Percentiles rank a stretch among this genome's conserved stretches.
Evolutionary conservation across 1,140 invertebrate species (phyloP).

Genomic region (Onthophagus taurus): DNA sequence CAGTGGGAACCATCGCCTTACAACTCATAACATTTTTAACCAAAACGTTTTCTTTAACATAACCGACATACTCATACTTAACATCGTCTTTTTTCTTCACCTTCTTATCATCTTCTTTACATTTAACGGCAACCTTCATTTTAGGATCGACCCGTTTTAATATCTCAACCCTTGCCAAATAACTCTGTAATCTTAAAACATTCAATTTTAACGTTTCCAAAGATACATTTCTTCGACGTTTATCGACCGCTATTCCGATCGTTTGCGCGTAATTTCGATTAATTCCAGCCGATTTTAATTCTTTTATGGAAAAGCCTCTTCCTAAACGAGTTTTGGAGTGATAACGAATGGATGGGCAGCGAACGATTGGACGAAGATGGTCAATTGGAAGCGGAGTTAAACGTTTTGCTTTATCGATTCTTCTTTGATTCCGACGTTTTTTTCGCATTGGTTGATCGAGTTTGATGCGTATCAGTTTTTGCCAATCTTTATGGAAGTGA

Average conservation of each 20-base stretch:
- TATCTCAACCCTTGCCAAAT: not conserved
- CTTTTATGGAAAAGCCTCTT: slow-evolving; percentile 88
- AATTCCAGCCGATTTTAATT: slow-evolving; percentile 80
- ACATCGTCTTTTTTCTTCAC: not conserved
- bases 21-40: not conserved
- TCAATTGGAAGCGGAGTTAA: slow-evolving; percentile 84
- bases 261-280: slow-evolving; percentile 72
- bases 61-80: not conserved
- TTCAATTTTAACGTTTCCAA: slow-evolving; percentile 3
- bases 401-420: slow-evolving; percentile 78
- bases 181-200: not conserved
- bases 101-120: not conserved
- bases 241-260: slow-evolving; percentile 91
- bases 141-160: not conserved
- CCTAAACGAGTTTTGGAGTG: slow-evolving; percentile 83
- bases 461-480: slow-evolving; percentile 90
- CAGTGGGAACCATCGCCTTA: slow-evolving; percentile 4
- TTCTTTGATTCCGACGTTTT: slow-evolving; percentile 65
- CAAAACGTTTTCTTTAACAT: not conserved
- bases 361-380: slow-evolving; percentile 76
- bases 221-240: slow-evolving; percentile 65
- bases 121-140: not conserved
- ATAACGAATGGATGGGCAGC: slow-evolving; percentile 85
- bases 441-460: slow-evolving; percentile 96
- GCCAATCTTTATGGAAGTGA: slow-evolving; percentile 99